A percentile compares a stretch with the other conserved stretches of the same genome.
phyloP scores from a whole-genome alignment of 2,888 invertebrate genomes.

The Lasius fuliginosus region DNA sequence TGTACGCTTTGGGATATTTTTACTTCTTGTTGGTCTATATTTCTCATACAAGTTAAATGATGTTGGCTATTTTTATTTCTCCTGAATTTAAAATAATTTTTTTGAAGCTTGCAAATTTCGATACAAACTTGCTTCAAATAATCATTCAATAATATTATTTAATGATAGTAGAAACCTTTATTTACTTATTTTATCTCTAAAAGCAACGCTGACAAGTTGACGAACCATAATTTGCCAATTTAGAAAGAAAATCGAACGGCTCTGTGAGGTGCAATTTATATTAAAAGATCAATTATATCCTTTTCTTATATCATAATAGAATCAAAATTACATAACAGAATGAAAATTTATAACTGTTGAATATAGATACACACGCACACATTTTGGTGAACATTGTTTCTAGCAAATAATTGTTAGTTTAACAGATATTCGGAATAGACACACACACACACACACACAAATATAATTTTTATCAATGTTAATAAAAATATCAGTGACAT shows the following conservation, averaged over 20 bases:
- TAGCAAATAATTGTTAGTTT: background rate
- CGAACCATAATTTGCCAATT: too few species aligned
- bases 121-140: background rate
- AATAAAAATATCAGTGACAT: background rate
- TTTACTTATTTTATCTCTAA: background rate
- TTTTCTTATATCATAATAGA: background rate
- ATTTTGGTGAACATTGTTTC: background rate
- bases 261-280: background rate
- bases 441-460: background rate
- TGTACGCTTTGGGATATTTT: slow-evolving; percentile 6
- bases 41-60: slow-evolving; percentile 1
- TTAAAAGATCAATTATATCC: background rate
- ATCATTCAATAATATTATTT: background rate
- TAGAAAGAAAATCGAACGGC: too few species aligned
- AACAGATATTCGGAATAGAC: background rate
- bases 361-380: background rate
- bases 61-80: background rate
- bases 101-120: background rate
- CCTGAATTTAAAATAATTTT: background rate
- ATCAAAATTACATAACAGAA: background rate
- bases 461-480: background rate
- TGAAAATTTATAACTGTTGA: background rate
- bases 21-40: background rate
- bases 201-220: background rate
- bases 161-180: background rate